Evolutionary conservation across 2,797 vertebrate species (phyloP).

Genomic region (Vespertilio murinus): DNA sequence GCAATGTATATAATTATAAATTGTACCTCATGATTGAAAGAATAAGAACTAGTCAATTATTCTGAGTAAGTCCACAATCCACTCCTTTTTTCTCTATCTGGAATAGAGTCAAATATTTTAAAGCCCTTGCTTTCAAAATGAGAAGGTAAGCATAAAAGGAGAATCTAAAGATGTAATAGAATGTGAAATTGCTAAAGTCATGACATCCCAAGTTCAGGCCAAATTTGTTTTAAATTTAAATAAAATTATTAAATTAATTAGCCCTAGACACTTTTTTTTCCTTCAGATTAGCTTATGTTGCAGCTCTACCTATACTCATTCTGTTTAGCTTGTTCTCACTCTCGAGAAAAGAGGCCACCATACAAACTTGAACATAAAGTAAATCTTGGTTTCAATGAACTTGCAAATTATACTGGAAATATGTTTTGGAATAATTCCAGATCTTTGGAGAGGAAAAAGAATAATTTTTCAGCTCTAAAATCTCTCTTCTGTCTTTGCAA

Average conservation of each 20-base stretch:
- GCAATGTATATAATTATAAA: background rate
- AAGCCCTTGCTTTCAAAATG: background rate
- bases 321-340: background rate
- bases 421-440: conserved; percentile 28
- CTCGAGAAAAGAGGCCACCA: background rate
- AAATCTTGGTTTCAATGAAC: conserved; percentile 44
- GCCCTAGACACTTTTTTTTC: background rate
- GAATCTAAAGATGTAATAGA: background rate
- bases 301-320: background rate
- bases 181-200: background rate
- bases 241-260: background rate
- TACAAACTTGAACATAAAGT: conserved; percentile 17
- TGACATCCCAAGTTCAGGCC: background rate
- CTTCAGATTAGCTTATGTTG: background rate
- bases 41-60: background rate
- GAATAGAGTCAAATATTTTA: background rate
- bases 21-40: background rate
- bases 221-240: conserved; percentile 28
- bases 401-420: conserved; percentile 16
- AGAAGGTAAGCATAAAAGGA: background rate
- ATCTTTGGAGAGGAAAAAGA: background rate
- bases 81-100: background rate
- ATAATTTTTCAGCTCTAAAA: background rate
- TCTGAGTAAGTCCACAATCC: background rate
- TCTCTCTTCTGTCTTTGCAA: background rate